These are phyloP conservation scores for Dysdera silvatica DNA, from an alignment of 1,140 invertebrate genomes.

Conservation along the genomic window DNA sequence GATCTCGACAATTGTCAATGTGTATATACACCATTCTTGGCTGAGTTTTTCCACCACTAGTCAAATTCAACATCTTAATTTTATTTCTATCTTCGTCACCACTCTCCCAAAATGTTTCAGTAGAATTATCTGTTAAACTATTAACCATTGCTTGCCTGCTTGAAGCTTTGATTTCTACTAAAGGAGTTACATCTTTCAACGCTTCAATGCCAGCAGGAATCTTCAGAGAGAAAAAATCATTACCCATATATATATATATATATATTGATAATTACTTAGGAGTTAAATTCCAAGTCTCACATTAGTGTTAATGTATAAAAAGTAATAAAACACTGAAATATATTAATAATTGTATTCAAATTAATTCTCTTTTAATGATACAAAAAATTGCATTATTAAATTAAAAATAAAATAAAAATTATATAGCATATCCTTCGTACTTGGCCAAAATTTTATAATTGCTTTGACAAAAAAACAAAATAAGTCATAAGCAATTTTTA, in stretches of 20 bases:
- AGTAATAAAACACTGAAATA: too few species aligned
- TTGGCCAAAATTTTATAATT: too few species aligned
- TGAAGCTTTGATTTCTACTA: constrained; percentile 75
- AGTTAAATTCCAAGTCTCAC: too few species aligned
- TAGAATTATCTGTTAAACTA: constrained; percentile 85
- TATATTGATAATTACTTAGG: background rate
- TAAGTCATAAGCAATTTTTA: too few species aligned
- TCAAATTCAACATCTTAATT: constrained; percentile 63
- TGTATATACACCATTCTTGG: constrained; percentile 64
- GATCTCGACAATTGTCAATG: constrained; percentile 85
- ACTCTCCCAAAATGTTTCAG: constrained; percentile 98
- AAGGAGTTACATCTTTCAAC: constrained; percentile 63
- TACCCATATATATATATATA: background rate
- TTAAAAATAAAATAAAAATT: too few species aligned
- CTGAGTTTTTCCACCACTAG: constrained; percentile 44
- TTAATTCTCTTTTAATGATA: too few species aligned
- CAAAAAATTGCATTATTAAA: too few species aligned
- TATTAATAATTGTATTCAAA: too few species aligned
- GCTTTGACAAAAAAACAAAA: too few species aligned
- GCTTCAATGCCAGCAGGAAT: constrained; percentile 52
- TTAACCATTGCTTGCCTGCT: constrained; percentile 87
- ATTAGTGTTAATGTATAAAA: too few species aligned
- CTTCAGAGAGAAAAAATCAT: constrained; percentile 24
- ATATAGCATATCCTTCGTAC: too few species aligned
- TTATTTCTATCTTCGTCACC: constrained; percentile 91